Evolutionary conservation across 64 coral and sea anemone genomes (phyloP).

Genomic region (Actinia tenebrosa): DNA sequence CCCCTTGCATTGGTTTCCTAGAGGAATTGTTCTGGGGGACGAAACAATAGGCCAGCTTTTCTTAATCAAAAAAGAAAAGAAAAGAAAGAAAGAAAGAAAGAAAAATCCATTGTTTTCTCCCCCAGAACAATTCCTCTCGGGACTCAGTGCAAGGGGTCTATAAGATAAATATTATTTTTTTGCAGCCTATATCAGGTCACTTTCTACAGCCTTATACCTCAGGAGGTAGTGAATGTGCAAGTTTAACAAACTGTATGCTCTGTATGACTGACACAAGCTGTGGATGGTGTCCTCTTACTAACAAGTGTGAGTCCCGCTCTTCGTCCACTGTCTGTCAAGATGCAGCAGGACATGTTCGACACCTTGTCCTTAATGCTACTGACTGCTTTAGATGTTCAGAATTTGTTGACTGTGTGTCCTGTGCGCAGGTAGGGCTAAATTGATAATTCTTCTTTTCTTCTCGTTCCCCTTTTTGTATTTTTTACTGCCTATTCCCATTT

Average conservation of each 20-base stretch:
- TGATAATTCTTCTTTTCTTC: not conserved
- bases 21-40: too few relatives aligned
- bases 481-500: not conserved
- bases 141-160: too few relatives aligned
- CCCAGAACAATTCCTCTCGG: too few relatives aligned
- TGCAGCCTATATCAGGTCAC: not conserved
- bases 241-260: slow-evolving; percentile 39
- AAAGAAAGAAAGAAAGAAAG: too few relatives aligned
- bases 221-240: slow-evolving; percentile 44
- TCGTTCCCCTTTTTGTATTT: not conserved
- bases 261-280: slow-evolving; percentile 86
- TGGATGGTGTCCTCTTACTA: slow-evolving; percentile 76
- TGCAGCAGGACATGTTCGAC: slow-evolving; percentile 16
- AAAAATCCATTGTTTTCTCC: too few relatives aligned
- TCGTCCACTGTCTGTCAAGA: slow-evolving; percentile 42
- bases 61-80: too few relatives aligned
- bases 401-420: slow-evolving; percentile 61
- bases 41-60: too few relatives aligned
- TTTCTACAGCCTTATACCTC: slow-evolving; percentile 41
- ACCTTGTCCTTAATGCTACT: slow-evolving; percentile 68
- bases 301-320: slow-evolving; percentile 11
- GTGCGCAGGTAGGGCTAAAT: slow-evolving; percentile 42
- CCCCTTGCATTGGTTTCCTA: too few relatives aligned
- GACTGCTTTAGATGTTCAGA: slow-evolving; percentile 69
- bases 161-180: not conserved